Conservation (phyloP, 2,888 invertebrate species). For the Zygothrica quintamaculata region DNA sequence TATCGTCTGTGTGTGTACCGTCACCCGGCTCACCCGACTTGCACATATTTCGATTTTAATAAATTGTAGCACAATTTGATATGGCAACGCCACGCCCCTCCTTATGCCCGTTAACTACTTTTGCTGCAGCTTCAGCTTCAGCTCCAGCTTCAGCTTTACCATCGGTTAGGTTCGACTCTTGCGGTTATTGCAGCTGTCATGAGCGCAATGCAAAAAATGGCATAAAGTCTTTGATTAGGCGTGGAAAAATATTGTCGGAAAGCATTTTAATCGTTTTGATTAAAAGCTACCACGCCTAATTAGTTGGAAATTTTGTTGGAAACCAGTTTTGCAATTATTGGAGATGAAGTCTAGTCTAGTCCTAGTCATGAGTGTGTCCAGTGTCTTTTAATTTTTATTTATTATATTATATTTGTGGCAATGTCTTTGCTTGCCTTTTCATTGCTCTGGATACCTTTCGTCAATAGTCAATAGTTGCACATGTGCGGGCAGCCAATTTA, state of each 20-base stretch:
- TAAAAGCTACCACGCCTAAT: constrained; percentile 80
- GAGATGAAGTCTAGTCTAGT: constrained; percentile 3
- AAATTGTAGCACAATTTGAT: constrained; percentile 80
- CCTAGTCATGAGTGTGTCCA: too few species aligned
- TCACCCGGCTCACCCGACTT: constrained; percentile 43
- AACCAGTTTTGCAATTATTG: constrained; percentile 51
- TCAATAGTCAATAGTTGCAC: constrained; percentile 68
- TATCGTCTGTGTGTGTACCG: constrained; percentile 62
- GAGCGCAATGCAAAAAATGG: constrained; percentile 71
- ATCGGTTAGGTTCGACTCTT: constrained; percentile 39
- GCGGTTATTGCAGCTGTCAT: constrained; percentile 71
- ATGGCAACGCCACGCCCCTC: constrained; percentile 53
- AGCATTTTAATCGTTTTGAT: constrained; percentile 80
- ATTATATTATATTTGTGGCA: constrained; percentile 11
- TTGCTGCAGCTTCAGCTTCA: constrained; percentile 26
- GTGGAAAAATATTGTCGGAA: constrained; percentile 80
- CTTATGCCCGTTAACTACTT: too few species aligned
- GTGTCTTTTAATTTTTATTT: too few species aligned
- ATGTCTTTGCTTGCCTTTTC: constrained; percentile 22
- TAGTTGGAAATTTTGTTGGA: constrained; percentile 65
- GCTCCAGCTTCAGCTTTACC: constrained; percentile 4
- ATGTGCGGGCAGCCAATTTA: constrained; percentile 76
- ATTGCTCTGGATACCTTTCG: constrained; percentile 66
- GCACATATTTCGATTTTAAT: constrained; percentile 79
- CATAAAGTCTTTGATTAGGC: constrained; percentile 78